phyloP scores from a whole-genome alignment of 2,113 vertebrate genomes.

The Toxotes chatareus region DNA sequence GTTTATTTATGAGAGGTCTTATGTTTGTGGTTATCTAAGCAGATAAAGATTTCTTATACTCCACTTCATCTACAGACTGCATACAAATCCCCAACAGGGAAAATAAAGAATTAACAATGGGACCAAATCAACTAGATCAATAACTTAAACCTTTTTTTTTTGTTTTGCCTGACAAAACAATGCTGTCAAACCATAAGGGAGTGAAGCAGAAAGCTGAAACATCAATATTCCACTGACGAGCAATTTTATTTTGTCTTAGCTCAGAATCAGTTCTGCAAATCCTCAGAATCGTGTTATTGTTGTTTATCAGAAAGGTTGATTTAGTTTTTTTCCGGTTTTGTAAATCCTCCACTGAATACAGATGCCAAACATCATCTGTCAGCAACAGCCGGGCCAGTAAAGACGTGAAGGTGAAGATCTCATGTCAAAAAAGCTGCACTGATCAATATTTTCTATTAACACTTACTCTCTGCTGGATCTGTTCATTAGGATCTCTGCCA shows the following conservation, averaged over 20 bases:
- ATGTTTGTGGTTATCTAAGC: neutral
- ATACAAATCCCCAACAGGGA: neutral
- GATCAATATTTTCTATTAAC: no score
- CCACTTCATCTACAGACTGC: neutral
- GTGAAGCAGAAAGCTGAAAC: constrained; percentile 2
- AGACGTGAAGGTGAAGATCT: neutral
- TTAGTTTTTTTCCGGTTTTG: constrained; percentile 2
- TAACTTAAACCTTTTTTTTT: neutral
- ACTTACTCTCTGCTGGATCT: no score
- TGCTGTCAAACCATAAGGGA: neutral
- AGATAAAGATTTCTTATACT: neutral
- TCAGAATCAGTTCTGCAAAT: constrained; percentile 33
- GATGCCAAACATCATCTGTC: neutral
- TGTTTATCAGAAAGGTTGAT: neutral
- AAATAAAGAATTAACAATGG: neutral
- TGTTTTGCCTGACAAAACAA: constrained; percentile 1
- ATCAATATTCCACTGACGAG: constrained; percentile 28
- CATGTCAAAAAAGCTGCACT: no score
- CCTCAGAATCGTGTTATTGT: neutral
- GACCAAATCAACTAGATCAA: neutral
- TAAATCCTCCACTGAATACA: constrained; percentile 12
- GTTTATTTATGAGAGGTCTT: neutral
- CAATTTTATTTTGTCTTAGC: constrained; percentile 12
- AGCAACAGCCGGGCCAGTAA: neutral
- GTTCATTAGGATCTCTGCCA: no score